These are phyloP conservation scores for Sardinella longiceps DNA, from an alignment of 2,797 vertebrate species.

Conservation along the genomic window DNA sequence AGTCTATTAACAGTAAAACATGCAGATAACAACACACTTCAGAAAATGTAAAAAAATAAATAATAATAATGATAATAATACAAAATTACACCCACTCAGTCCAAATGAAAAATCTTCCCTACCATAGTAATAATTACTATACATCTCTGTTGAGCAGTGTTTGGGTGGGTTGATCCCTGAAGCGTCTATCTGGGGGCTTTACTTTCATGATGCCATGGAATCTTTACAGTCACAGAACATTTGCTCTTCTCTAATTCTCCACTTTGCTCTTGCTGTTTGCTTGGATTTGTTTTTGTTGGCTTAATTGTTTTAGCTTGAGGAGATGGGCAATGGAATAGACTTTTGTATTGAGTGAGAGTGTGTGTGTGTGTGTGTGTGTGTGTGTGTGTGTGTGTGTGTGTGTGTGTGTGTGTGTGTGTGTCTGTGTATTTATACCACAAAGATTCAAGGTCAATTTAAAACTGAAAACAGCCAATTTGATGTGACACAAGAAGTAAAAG, in stretches of 20 bases:
- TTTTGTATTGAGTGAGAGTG: background rate
- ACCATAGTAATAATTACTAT: too few species aligned
- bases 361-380: background rate
- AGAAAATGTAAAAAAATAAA: too few species aligned
- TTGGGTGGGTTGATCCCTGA: background rate
- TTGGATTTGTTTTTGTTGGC: background rate
- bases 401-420: background rate
- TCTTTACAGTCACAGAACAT: background rate
- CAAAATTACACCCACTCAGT: too few species aligned
- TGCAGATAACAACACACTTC: too few species aligned
- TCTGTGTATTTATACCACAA: background rate
- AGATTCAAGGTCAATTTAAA: conserved; percentile 25
- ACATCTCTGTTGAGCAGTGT: too few species aligned
- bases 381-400: background rate
- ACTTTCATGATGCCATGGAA: background rate
- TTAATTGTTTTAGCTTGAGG: background rate
- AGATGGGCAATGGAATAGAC: background rate
- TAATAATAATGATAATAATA: too few species aligned
- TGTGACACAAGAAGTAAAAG: background rate
- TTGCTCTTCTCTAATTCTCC: background rate
- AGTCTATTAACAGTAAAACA: too few species aligned
- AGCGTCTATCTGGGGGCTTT: background rate
- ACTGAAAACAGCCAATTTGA: conserved; percentile 16
- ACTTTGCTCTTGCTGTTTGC: background rate
- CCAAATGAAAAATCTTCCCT: too few species aligned